Evolutionary conservation across 2,888 invertebrate genomes (phyloP).

Genomic region (Nezara viridula): DNA sequence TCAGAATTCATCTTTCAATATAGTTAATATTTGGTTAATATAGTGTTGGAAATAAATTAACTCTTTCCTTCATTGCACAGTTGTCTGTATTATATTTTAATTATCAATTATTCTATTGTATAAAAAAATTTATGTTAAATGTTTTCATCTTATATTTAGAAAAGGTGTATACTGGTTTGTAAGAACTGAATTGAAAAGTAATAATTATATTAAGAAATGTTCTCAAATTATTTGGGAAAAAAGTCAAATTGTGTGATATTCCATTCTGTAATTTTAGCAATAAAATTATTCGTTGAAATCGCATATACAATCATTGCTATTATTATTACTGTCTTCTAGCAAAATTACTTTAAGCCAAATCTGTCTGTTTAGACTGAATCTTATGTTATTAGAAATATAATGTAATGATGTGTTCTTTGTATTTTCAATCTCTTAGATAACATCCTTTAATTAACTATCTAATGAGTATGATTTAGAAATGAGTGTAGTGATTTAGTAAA

Average conservation of each 20-base stretch:
- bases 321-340: constrained; percentile 43
- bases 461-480: background rate
- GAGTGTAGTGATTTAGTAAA: background rate
- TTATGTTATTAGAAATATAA: constrained; percentile 47
- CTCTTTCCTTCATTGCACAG: constrained; percentile 12
- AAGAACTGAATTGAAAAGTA: constrained; percentile 6
- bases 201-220: constrained; percentile 13
- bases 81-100: background rate
- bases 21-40: background rate
- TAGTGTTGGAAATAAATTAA: background rate
- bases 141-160: constrained; percentile 3
- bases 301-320: constrained; percentile 58
- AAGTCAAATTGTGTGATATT: constrained; percentile 58
- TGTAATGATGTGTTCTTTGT: constrained; percentile 42
- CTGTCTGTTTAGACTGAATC: constrained; percentile 32
- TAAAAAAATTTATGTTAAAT: constrained; percentile 10
- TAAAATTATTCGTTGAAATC: constrained; percentile 54
- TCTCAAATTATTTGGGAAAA: constrained; percentile 22
- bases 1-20: background rate
- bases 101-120: background rate
- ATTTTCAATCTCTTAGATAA: background rate
- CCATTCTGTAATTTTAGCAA: constrained; percentile 57
- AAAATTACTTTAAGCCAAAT: constrained; percentile 48
- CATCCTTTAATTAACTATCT: background rate
- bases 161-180: constrained; percentile 17